Evolutionary conservation across 1,140 invertebrate genomes (phyloP).

Genomic region (Cyclina sinensis): DNA sequence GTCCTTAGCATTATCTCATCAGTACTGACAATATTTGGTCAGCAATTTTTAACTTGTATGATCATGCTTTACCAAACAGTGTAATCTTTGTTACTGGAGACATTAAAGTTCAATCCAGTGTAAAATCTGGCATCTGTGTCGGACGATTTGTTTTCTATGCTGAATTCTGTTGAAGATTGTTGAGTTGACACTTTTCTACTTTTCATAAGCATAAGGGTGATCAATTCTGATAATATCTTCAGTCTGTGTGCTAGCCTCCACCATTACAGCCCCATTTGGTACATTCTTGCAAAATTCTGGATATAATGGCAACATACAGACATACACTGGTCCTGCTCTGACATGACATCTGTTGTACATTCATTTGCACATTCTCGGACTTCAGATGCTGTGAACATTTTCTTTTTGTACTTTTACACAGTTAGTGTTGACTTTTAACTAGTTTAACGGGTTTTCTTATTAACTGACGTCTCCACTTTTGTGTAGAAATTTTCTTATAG

Average conservation of each 20-base stretch:
- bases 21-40: no score
- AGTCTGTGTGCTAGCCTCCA: conserved; percentile 7
- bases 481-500: no score
- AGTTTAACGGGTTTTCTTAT: not conserved
- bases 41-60: no score
- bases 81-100: not conserved
- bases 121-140: conserved; percentile 23
- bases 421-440: no score
- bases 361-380: not conserved
- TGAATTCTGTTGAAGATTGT: not conserved
- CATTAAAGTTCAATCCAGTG: conserved; percentile 12
- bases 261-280: not conserved
- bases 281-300: conserved; percentile 15
- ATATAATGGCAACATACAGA: conserved; percentile 14
- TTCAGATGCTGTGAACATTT: not conserved
- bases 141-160: not conserved
- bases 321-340: not conserved
- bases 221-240: conserved; percentile 1
- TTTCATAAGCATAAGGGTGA: not conserved
- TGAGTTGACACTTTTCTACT: conserved; percentile 1
- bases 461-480: no score
- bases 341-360: not conserved
- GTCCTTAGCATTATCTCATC: conserved; percentile 54
- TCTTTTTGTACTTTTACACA: not conserved
- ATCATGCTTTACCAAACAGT: conserved; percentile 8